These are phyloP conservation scores for Myrmecophaga tridactyla DNA, from an alignment of 2,113 vertebrate species.

Conservation along the genomic window DNA sequence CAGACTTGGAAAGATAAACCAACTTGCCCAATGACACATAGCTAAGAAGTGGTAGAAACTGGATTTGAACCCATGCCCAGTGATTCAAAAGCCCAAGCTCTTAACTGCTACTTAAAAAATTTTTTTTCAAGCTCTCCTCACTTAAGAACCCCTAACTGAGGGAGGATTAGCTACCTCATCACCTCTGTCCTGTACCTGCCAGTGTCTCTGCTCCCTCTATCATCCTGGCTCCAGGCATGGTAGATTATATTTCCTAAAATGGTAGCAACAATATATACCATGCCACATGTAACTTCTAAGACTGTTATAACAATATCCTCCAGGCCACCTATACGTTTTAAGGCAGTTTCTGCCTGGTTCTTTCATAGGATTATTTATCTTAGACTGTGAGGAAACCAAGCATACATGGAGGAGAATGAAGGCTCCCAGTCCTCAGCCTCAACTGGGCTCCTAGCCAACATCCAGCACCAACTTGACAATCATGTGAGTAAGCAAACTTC, in stretches of 20 bases:
- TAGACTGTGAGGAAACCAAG: background rate
- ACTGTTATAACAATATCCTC: too few species aligned
- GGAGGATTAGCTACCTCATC: background rate
- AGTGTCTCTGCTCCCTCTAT: background rate
- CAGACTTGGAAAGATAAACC: background rate
- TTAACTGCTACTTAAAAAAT: background rate
- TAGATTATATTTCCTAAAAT: constrained; percentile 1
- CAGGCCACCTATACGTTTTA: background rate
- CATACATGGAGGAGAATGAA: background rate
- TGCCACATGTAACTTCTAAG: too few species aligned
- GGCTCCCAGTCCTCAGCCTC: background rate
- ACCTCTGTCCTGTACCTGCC: background rate
- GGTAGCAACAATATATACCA: background rate
- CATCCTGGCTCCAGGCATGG: background rate
- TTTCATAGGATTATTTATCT: background rate
- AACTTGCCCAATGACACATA: background rate
- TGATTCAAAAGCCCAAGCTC: background rate
- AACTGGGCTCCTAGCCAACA: background rate
- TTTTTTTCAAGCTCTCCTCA: background rate
- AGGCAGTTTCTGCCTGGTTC: background rate
- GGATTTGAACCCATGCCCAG: background rate
- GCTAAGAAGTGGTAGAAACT: background rate
- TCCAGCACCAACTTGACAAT: background rate
- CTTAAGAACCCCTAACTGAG: background rate
- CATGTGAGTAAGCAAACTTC: background rate